Conservation (phyloP, 1,140 invertebrate genomes). For the Bradynema listronoti region DNA sequence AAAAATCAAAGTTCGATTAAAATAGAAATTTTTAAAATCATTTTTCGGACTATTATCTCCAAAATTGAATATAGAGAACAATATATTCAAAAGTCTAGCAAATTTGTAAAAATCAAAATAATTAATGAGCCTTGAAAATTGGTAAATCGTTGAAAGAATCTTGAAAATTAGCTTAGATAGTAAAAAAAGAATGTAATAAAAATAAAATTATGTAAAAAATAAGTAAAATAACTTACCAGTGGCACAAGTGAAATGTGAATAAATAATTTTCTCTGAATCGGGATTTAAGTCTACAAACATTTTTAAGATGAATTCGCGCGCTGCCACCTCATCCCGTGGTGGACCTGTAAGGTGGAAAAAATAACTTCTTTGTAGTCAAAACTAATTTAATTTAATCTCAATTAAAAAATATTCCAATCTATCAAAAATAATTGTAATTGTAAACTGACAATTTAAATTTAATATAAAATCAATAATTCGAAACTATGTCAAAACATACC, state of each 20-base stretch:
- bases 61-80: too few species aligned
- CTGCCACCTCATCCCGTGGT: constrained; percentile 91
- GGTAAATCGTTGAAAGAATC: not conserved
- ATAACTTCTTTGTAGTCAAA: constrained; percentile 7
- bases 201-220: not conserved
- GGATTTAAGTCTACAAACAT: constrained; percentile 99
- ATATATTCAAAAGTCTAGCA: too few species aligned
- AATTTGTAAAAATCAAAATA: constrained; percentile 16
- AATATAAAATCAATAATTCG: not conserved
- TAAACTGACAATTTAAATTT: too few species aligned
- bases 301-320: constrained; percentile 96
- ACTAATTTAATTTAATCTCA: constrained; percentile 1
- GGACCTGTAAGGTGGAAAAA: constrained; percentile 69
- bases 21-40: too few species aligned
- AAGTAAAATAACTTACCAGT: constrained; percentile 70
- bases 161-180: not conserved
- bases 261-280: constrained; percentile 99
- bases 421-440: not conserved
- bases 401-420: constrained; percentile 61
- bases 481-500: constrained; percentile 65
- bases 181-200: not conserved
- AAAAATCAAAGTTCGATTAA: too few species aligned
- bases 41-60: too few species aligned
- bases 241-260: constrained; percentile 99
- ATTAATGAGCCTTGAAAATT: not conserved